phyloP scores from a whole-genome alignment of 2,888 invertebrate species.

The Synergus gifuensis region DNA sequence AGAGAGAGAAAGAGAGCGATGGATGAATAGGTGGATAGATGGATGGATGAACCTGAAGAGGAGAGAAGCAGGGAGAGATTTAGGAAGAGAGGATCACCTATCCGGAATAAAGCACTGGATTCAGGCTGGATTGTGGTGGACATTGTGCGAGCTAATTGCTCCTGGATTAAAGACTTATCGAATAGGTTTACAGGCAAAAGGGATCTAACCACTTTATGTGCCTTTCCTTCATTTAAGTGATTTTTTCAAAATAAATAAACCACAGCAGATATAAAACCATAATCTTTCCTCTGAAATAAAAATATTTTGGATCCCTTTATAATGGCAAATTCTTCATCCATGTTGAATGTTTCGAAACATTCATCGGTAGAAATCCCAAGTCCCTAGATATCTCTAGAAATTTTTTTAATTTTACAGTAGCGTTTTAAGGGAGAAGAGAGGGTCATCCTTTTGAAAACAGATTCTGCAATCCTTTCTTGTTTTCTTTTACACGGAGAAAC shows the following conservation, averaged over 20 bases:
- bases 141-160: constrained; percentile 68
- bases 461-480: constrained; percentile 30
- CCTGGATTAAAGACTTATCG: constrained; percentile 72
- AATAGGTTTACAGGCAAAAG: constrained; percentile 54
- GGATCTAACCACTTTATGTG: constrained; percentile 53
- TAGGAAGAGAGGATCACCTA: constrained; percentile 43
- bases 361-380: too few relatives aligned
- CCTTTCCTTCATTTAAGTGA: constrained; percentile 14
- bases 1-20: constrained; percentile 38
- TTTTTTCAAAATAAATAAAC: too few relatives aligned
- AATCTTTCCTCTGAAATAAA: too few relatives aligned
- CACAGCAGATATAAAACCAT: too few relatives aligned
- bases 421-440: background rate
- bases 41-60: constrained; percentile 43
- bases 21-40: constrained; percentile 19
- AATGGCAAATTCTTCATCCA: too few relatives aligned
- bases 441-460: background rate
- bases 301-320: too few relatives aligned
- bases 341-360: too few relatives aligned
- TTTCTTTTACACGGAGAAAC: constrained; percentile 17
- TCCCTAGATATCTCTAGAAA: too few relatives aligned
- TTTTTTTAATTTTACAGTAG: too few relatives aligned
- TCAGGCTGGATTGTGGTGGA: constrained; percentile 51
- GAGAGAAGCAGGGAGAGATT: constrained; percentile 43
- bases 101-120: constrained; percentile 42